Evolutionary conservation across 2,113 vertebrate genomes (phyloP).

Genomic region (Pandion haliaetus): DNA sequence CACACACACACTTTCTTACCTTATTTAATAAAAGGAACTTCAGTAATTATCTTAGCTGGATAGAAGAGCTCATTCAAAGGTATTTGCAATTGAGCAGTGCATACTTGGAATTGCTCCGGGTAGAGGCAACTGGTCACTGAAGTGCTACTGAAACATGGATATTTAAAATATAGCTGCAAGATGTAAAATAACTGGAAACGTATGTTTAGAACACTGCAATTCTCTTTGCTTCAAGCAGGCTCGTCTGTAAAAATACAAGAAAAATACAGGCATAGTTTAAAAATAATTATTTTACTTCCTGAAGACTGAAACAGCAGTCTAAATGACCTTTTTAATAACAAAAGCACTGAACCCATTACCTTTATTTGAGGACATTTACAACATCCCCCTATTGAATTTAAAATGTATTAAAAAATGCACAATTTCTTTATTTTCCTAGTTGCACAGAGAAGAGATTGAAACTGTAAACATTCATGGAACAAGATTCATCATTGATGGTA

Average conservation of each 20-base stretch:
- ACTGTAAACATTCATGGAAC: conserved; percentile 90
- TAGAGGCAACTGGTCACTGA: background rate
- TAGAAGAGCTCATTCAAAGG: background rate
- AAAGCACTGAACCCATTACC: background rate
- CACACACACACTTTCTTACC: background rate
- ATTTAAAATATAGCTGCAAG: background rate
- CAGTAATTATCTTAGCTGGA: background rate
- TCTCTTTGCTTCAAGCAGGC: background rate
- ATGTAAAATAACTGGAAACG: background rate
- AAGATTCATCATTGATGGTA: conserved; percentile 86
- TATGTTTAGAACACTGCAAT: background rate
- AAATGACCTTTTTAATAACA: background rate
- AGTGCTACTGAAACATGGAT: background rate
- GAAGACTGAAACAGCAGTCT: background rate
- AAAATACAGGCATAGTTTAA: background rate
- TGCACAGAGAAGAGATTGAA: conserved; percentile 85
- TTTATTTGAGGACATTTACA: background rate
- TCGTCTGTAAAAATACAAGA: background rate
- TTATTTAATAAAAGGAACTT: background rate
- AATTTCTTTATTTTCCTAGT: conserved; percentile 67
- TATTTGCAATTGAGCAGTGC: background rate
- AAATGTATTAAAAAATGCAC: background rate
- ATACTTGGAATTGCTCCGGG: background rate
- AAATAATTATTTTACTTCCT: background rate
- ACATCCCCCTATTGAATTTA: background rate